Base-by-base conservation (phyloP, 2,888 invertebrate species). In the Halictus quadricinctus region DNA sequence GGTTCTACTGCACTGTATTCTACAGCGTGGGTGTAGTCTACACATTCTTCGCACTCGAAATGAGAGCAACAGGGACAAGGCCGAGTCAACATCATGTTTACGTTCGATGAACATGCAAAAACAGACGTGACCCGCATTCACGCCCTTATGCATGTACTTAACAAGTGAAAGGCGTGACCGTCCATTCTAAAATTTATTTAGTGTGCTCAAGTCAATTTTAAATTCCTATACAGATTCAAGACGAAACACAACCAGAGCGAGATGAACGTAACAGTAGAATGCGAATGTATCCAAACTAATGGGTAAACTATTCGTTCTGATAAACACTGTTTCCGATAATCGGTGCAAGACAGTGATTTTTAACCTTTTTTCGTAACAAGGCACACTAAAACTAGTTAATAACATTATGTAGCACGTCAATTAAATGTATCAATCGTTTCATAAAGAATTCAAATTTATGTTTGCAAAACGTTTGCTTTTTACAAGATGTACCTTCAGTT, bases 81-180 rank as follows among this genome's bases (percentile, higher is more conserved):
- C 25, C 72, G 73, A 76, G 78, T 79, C 77, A 43, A 79, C 74
- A 58, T 81, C 36, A 73, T 89, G 74, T 89, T 88, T 88, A 89
- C 85, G 77, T 75, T 85, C 79, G 36, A 69, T 64, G 80, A 88
- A 85, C 89, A 83, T 89, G 85, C 89, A 85, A 87, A 81, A 84
- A 79, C 80, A 76, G 82, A 89, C 85, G 75, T 84, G 83, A 73
- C 74, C 75, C n/a, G 77, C 83, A 79, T 66, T 69, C 43, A 54
- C 70, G 70, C 76, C 64, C 75, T 66, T 79, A 60, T 69, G 25
- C 25, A 64, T 25, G 12, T 43, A 41, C 29, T 29, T 80, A 64
- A 76, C 76, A 72, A 80, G 70, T 70, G 77, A 78, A 18, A 70
- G 74, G 60, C 41, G 50, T 75, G 43, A 18, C 46, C 48, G 36